Base-by-base conservation (phyloP, 2,797 vertebrate species). In the Podarcis lilfordi region DNA sequence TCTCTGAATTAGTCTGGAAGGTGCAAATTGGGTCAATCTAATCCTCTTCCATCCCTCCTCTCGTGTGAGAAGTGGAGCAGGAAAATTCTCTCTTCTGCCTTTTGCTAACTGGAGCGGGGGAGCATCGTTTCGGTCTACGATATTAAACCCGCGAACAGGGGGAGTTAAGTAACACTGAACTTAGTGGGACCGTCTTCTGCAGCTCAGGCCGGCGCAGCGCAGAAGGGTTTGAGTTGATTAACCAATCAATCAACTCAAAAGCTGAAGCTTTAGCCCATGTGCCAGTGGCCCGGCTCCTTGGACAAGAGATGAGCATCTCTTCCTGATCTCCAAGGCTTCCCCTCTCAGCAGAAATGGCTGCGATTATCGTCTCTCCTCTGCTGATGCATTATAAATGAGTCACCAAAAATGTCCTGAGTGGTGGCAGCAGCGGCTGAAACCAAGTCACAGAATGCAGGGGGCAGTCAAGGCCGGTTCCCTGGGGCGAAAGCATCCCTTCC, bases 401-500 rank as follows among this genome's bases (percentile, higher is more conserved):
- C 90, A 83, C 25, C 10, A 15, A 50, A 55, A 3, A 40, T 3
- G 64, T 66, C 40, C 59, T 7, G 69, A 0, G 3, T 25, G n/a
- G 13, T 0, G 5, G 86, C 40, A 21, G 50, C 87, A 1, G 6
- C 29, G 4, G 0, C 0, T 72, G 84, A 61, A 43, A 76, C 80
- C 0, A 0, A 78, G 89, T 7, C 55, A 21, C 19, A 90, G 86
- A 19, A 23, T 0, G 9, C 71, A 59, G 45, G 10, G 6, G 6
- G 0, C 0, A 1, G n/a, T 4, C 50, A 75, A 35, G 5, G 0
- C 32, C 2, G 66, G 90, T 78, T 82, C 6, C 0, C 23, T 64
- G 13, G 10, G 5, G 4, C 0, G 66, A 27, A 66, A 83, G 37
- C 17, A 2, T 23, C 35, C 17, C 50, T 4, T 27, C 43, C 32